Evolutionary conservation across 2,113 vertebrate genomes (phyloP), one percentile per base, ranked within the genome.

Genomic region (Phycodurus eques): DNA sequence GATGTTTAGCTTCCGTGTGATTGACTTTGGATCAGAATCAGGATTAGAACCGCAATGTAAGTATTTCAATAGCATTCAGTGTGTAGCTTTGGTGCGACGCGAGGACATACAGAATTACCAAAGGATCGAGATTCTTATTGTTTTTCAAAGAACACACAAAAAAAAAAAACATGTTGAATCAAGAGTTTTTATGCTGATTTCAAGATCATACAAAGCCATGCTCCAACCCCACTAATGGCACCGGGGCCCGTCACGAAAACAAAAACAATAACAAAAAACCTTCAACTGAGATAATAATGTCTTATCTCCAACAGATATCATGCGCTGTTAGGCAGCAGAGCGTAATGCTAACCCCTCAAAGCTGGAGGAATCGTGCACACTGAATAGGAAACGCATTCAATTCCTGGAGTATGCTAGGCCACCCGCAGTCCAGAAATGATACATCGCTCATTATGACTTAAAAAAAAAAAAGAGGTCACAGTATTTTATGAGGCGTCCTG

Each of bases 361-460:
- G 79, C 79, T 74, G 80, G 70, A 80, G 76, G 84, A 88, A 85
- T 84, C 63, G 85, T 85, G 88, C 69, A 79, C 71, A 79, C 68
- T n/a, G 59, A 84, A 83, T 54, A 51, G 59, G 67, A 76, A 70
- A 67, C 79, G 22, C 76, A 83, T 89, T 83, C 80, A 80, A 86
- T 87, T 81, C 71, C 67, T 73, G 57, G 61, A 76, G 85, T 75
- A 62, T 51, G 67, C 62, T 22, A 11, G 76, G 64, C 72, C 76
- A 70, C 69, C 67, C 10, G 47, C 70, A 72, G 80, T 73, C 75
- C 82, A 74, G 75, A 76, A 72, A 87, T 84, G 79, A 91, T 87
- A 84, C 89, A 90, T 85, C 82, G 80, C 83, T 88, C 84, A 88
- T 88, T 86, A 87, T 71, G 79, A 83, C 71, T 42, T n/a, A 12